Conservation (phyloP, 92 coral and sea anemone genomes). For the Phymanthus crucifer region DNA sequence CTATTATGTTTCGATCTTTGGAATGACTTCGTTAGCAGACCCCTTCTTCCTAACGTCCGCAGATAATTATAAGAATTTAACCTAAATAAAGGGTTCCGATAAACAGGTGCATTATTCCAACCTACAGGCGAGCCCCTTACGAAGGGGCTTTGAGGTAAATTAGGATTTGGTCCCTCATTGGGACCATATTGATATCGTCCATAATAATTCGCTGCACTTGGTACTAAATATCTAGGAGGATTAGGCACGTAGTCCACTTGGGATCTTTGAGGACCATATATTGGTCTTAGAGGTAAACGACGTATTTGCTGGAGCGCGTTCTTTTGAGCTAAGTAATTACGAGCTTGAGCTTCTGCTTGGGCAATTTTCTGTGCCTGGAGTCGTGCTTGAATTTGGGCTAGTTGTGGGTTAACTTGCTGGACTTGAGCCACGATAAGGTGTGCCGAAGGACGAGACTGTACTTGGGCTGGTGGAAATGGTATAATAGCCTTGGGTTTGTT, state of each 20-base stretch:
- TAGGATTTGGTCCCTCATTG: conserved; percentile 8
- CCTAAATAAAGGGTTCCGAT: conserved; percentile 30
- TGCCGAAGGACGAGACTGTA: conserved; percentile 16
- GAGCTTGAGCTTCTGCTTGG: conserved; percentile 28
- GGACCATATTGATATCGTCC: conserved; percentile 20
- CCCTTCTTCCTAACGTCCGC: conserved; percentile 78
- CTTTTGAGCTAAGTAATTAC: conserved; percentile 17
- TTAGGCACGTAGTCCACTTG: conserved; percentile 17
- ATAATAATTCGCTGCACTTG: conserved; percentile 27
- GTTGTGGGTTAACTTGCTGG: conserved; percentile 29
- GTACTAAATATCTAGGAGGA: conserved; percentile 31
- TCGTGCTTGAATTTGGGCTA: conserved; percentile 34
- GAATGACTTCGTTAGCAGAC: conserved; percentile 21
- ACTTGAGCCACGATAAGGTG: conserved; percentile 44
- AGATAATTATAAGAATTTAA: conserved; percentile 53
- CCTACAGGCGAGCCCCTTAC: conserved; percentile 26
- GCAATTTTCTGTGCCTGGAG: conserved; percentile 44
- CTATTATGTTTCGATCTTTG: conserved; percentile 40
- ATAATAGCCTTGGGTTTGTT: conserved; percentile 10
- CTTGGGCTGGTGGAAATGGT: conserved; percentile 26
- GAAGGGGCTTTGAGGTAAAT: background rate
- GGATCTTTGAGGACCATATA: conserved; percentile 47
- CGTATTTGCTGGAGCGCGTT: conserved; percentile 34
- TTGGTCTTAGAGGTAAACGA: conserved; percentile 30
- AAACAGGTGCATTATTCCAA: conserved; percentile 44